A percentile compares a stretch with the other conserved stretches of the same genome.
These are phyloP conservation scores for Stenotaenia linearis DNA, from an alignment of 2,888 invertebrate genomes.

Conservation along the genomic window DNA sequence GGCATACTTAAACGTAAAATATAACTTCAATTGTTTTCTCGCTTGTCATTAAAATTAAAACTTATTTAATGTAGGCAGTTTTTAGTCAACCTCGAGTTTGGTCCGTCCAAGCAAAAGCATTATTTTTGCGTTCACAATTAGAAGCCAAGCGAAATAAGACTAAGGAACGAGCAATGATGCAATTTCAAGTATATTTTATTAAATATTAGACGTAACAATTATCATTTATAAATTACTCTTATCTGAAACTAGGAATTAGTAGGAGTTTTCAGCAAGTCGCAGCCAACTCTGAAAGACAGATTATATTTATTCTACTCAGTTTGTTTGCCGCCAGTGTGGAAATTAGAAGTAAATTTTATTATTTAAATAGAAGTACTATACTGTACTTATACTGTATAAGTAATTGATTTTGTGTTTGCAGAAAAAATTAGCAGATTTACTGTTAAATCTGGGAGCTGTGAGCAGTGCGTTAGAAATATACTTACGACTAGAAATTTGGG, in stretches of 20 bases:
- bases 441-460: constrained; percentile 71
- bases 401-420: neutral
- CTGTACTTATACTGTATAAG: no score
- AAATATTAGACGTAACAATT: neutral
- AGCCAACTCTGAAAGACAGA: constrained; percentile 51
- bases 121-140: constrained; percentile 68
- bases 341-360: constrained; percentile 54
- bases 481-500: constrained; percentile 74
- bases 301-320: constrained; percentile 63
- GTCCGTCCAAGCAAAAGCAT: constrained; percentile 66
- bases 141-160: constrained; percentile 73
- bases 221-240: neutral
- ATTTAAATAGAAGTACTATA: no score
- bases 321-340: constrained; percentile 68
- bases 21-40: neutral
- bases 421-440: constrained; percentile 62
- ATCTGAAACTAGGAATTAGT: constrained; percentile 53
- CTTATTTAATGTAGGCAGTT: constrained; percentile 48
- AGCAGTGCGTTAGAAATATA: constrained; percentile 79
- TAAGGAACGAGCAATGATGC: constrained; percentile 80
- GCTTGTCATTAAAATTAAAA: neutral
- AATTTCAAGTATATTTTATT: constrained; percentile 60
- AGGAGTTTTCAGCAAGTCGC: constrained; percentile 52
- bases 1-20: constrained; percentile 53
- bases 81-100: constrained; percentile 65